Base-by-base conservation (phyloP, 92 coral and sea anemone species). In the Epizoanthus ramosus region DNA sequence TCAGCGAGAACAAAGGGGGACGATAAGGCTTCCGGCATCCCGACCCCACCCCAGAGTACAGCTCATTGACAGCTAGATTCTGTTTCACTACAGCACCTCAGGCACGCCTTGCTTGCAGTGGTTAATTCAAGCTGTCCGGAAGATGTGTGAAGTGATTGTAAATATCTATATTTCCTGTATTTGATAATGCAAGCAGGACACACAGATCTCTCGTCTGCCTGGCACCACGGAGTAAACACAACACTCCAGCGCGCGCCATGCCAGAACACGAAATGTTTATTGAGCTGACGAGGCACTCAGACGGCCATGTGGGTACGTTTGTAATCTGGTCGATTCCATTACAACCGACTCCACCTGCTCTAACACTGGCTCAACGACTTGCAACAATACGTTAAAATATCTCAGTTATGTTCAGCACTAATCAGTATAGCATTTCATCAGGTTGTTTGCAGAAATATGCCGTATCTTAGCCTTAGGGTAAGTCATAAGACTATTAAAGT, bases 161-260 rank as follows among this genome's bases (percentile, higher is more conserved):
- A 89, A 91, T 93, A 89, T 63, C 92, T 87, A 86, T 17, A 81
- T 69, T 93, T 93, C 98, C 98, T 93, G 98, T 85, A 69, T 83
- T 58, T 31, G 95, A 91, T 91, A 91, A 88, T 57, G 47, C 82
- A 60, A 77, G 82, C 82, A 79, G 70, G 84, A 79, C 88, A 71
- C 81, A 71, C 79, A 80, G 68, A 57, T 61, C 23, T 41, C 57
- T 72, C 81, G 92, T 79, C 92, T 63, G 1, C 63, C 17, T 85
- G 92, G 92, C 92, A 85, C 92, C 92, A 52, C 2, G 66, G 21
- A 1, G 92, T 85, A 89, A 89, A 89, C 92, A 89, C 31, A 21
- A 21, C 52, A 2, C 43, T n/a, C 57, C 3, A 41, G 31, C 68
- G 8, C 31, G 31, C 31, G 14, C 71, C 71, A 60, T 37, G 22